Evolutionary conservation across 2,888 invertebrate genomes (phyloP).

Genomic region (Meteorus colon): DNA sequence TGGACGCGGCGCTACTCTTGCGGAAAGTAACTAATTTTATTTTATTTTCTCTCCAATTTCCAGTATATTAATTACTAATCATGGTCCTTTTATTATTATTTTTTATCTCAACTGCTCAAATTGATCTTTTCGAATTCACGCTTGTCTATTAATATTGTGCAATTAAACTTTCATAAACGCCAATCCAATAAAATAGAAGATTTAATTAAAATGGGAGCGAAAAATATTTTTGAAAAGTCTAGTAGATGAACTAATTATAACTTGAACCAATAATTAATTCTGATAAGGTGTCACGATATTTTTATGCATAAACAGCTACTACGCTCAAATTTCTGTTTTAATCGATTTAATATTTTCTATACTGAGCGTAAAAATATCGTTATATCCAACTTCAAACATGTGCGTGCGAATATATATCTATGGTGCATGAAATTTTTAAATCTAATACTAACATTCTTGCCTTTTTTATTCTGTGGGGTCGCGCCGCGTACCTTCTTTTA

Average conservation of each 20-base stretch:
- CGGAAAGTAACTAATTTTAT: slow-evolving; percentile 38
- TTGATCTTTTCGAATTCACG: not conserved
- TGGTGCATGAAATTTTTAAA: slow-evolving; percentile 27
- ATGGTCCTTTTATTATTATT: slow-evolving; percentile 1
- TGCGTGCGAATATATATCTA: slow-evolving; percentile 19
- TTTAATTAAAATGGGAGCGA: slow-evolving; percentile 4
- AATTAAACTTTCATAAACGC: not conserved
- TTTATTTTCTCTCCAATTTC: not conserved
- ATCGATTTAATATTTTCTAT: not conserved
- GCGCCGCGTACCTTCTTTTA: slow-evolving; percentile 75
- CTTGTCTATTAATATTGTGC: slow-evolving; percentile 2
- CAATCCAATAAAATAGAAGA: not conserved
- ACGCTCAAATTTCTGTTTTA: not conserved
- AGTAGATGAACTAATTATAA: slow-evolving; percentile 18
- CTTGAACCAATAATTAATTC: slow-evolving; percentile 11
- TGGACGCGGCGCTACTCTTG: slow-evolving; percentile 52
- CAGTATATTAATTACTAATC: not conserved
- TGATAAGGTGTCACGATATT: not conserved
- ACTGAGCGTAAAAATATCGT: not conserved
- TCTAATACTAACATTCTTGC: slow-evolving; percentile 56
- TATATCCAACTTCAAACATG: not conserved
- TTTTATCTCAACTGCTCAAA: not conserved
- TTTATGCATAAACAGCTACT: not conserved
- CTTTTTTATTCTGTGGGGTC: slow-evolving; percentile 58
- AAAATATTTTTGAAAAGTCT: not conserved